Evolutionary conservation across 2,797 vertebrate species (phyloP), one percentile per base, ranked within the genome.

Genomic region (Sebastes minor): DNA sequence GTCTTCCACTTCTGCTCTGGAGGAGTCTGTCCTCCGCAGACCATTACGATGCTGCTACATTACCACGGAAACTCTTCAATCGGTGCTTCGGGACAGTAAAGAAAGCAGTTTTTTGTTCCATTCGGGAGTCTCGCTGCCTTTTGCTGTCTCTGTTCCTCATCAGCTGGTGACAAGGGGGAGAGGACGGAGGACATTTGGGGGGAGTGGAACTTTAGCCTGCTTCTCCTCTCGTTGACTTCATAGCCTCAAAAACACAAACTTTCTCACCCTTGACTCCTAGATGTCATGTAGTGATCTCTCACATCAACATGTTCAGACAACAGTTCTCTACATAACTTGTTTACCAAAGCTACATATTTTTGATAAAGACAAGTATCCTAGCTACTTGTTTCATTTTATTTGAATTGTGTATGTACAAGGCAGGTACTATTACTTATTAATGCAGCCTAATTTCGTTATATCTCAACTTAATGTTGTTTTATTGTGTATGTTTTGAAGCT

Each of bases 261-360:
- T 71, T 76, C 85, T 89, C 81, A 86, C 76, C 74, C 84, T 84
- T 35, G 85, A 89, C 85, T 89, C 87, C 77, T 87, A 88, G 91
- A 88, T 79, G 90, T 92, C 90, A 88, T 81, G 82, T 85, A 82
- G 89, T 88, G 87, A 90, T 86, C 82, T 86, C 74, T 91, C 88
- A 89, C 86, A 76, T 84, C 83, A 68, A 81, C 76, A 80, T 93
- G 91, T 95, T 94, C 93, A 95, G 94, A 88, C 83, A 49, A 86
- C 89, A 89, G 90, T 92, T 91, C 91, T 94, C 90, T 88, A 78
- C 87, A 86, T 89, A 94, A 95, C 94, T 94, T 95, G 95, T 96
- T 96, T 96, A 97, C 96, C 96, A 96, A 97, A 97, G 96, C 96
- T 96, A 96, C 95, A 94, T 96, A 95, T 97, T 97, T 97, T 96